phyloP scores from a whole-genome alignment of 2,888 invertebrate genomes.

The Melieria crassipennis region DNA sequence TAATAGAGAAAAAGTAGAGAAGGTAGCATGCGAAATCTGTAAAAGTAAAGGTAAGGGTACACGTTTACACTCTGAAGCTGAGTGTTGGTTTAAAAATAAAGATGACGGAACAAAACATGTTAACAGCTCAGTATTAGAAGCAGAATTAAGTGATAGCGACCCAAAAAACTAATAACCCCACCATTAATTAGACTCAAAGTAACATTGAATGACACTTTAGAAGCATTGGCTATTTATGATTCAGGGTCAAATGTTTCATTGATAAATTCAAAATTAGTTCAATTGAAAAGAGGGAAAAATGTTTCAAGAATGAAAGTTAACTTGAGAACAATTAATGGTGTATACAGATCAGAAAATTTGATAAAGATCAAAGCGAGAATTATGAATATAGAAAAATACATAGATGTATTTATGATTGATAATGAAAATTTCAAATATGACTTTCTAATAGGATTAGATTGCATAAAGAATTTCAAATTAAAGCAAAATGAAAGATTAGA shows the following conservation, averaged over 20 bases:
- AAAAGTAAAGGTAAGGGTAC: constrained; percentile 35
- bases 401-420: constrained; percentile 37
- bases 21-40: constrained; percentile 39
- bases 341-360: constrained; percentile 38
- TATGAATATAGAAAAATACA: constrained; percentile 35
- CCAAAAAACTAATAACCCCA: constrained; percentile 38
- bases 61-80: constrained; percentile 34
- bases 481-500: constrained; percentile 38
- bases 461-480: constrained; percentile 37
- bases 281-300: neutral
- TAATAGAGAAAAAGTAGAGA: constrained; percentile 26
- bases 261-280: constrained; percentile 34
- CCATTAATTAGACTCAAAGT: constrained; percentile 40
- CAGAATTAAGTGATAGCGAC: constrained; percentile 24
- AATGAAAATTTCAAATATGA: constrained; percentile 39
- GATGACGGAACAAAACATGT: constrained; percentile 27
- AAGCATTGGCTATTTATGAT: constrained; percentile 37
- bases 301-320: constrained; percentile 5
- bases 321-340: constrained; percentile 41
- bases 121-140: constrained; percentile 21
- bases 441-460: constrained; percentile 40
- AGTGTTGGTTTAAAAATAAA: constrained; percentile 32
- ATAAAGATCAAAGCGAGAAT: constrained; percentile 37
- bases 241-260: constrained; percentile 34
- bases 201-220: constrained; percentile 30